Base-by-base conservation (phyloP, 2,797 vertebrate species). In the Acrocephalus scirpaceus region DNA sequence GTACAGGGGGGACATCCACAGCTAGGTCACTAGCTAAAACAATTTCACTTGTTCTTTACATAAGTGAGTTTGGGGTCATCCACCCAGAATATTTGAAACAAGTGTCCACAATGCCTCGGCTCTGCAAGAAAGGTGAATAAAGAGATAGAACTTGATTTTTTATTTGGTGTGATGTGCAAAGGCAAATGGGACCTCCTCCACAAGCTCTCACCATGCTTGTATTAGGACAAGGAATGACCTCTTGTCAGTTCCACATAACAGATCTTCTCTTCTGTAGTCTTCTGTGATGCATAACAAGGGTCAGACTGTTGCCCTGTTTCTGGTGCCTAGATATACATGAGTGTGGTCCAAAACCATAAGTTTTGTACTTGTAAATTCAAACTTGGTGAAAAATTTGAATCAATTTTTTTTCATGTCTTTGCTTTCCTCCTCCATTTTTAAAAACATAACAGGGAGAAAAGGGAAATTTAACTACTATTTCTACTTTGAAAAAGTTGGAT, bases 251-350 rank as follows among this genome's bases (percentile, higher is more conserved):
- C 5, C 16, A 53, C 13, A 1, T 6, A 36, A 32, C 25, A 77
- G 15, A 66, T 58, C 13, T 50, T 70, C 38, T 34, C 26, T 34
- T 50, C 12, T 22, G 32, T 7, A 44, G 9, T 1, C 0, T 86
- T 64, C 56, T 48, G 16, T 32, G 40, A 15, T 17, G 4, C 4
- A 11, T 15, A n/a, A 34, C 5, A 81, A 81, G 6, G 5, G 64
- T 5, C 18, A 74, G 9, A 44, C 20, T 83, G 5, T 11, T 88
- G 5, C 1, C 18, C 25, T 7, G 2, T 22, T 75, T 50, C 22
- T 45, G 13, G 18, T 53, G 48, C 1, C 2, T 27, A 7, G 8
- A 16, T 51, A 27, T 8, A 8, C 3, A 10, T 11, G 1, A 40
- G 1, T 17, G 6, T 25, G 7, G 26, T 22, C 12, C 30, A 81